Evolutionary conservation across 2,797 vertebrate genomes (phyloP).

Genomic region (Coreius guichenoti): DNA sequence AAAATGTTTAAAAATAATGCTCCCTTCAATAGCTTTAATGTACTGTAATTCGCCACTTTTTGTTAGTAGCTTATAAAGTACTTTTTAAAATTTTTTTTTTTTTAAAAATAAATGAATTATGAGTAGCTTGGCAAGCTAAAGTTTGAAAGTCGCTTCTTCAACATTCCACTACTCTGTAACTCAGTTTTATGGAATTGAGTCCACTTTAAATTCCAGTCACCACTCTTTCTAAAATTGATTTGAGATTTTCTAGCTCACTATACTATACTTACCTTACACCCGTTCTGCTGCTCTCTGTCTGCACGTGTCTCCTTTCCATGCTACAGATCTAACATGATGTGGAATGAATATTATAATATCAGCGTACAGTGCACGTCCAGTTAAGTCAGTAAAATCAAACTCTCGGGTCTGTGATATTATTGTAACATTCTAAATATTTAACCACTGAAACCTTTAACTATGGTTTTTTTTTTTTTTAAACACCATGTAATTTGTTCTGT

Average conservation of each 20-base stretch:
- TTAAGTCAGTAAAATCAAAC: neutral
- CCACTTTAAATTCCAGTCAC: neutral
- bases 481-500: neutral
- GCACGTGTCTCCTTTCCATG: neutral
- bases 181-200: neutral
- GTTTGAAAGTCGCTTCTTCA: neutral
- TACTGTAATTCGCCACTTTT: neutral
- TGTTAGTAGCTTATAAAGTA: neutral
- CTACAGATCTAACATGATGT: neutral
- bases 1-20: neutral
- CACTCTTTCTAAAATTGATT: conserved; percentile 11
- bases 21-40: neutral
- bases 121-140: neutral
- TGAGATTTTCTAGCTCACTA: conserved; percentile 7
- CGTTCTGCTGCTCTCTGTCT: neutral
- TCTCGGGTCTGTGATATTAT: neutral
- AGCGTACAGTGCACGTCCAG: too few relatives aligned
- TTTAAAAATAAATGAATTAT: neutral
- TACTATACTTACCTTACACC: neutral
- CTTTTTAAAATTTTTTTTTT: neutral
- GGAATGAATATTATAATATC: neutral
- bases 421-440: neutral
- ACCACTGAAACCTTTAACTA: neutral
- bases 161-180: neutral
- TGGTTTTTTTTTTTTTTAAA: neutral